Evolutionary conservation across 2,888 invertebrate species (phyloP), one percentile per base, ranked within the genome.

Genomic region (Dastarcus helophoroides): DNA sequence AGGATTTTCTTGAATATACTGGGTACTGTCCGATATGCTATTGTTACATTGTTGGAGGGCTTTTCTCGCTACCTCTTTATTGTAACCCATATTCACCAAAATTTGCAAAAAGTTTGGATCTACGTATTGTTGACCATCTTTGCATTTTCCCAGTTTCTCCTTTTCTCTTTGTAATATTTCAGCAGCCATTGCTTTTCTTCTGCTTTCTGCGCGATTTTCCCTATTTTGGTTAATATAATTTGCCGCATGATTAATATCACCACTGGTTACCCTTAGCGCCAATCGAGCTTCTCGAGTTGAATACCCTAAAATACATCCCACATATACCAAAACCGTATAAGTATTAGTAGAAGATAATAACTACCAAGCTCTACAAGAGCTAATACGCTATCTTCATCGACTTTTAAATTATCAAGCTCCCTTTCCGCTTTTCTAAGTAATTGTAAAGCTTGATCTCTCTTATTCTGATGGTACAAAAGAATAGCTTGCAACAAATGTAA

Each of bases 401-500:
- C 70, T 52, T 75, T 71, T 5, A 86, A 55, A 2, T 60, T 56
- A 17, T 62, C 60, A n/a, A 85, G 56, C 46, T 85, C 83, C 0
- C 47, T 39, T 45, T 79, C 73, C 0, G 79, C 82, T 39, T 67
- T 60, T 13, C 64, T 64, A 1, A 88, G 62, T 21, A 79, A 59
- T 1, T 56, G 51, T 24, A 62, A 62, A 1, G 85, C 79, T 33
- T 77, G 75, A 1, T 62, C 57, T 1, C 78, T 62, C 35, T 69
- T 70, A 54, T 83, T 80, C 58, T 81, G 76, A 53, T 86, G 84
- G 51, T 78, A 88, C 1, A 76, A 65, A 13, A 83, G 73, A 32
- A 88, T 77, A 4, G 79, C 85, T 61, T 88, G 84, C 29, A 88
- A 64, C 29, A 88, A 56, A 59, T 85, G 81, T 10, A 88, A 63